Conservation (phyloP, 2,888 invertebrate species). For the Shargacucullia verbasci region DNA sequence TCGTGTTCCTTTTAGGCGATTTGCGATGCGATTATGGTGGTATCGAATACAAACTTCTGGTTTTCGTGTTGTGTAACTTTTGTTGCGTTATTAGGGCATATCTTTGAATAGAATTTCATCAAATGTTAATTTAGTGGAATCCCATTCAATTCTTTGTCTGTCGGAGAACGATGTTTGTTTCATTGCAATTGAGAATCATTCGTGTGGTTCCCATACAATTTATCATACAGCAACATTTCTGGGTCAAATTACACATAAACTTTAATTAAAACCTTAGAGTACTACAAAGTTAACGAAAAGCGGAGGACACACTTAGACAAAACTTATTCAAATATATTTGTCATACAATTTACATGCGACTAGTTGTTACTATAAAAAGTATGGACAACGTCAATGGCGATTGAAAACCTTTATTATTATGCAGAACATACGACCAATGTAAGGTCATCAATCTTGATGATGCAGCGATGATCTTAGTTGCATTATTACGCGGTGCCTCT, state of each 20-base stretch:
- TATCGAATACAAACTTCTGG: slow-evolving; percentile 26
- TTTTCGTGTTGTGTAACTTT: slow-evolving; percentile 3
- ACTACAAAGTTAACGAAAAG: slow-evolving; percentile 27
- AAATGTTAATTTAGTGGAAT: too few relatives aligned
- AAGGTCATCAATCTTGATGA: slow-evolving; percentile 52
- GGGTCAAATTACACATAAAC: slow-evolving; percentile 31
- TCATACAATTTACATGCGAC: slow-evolving; percentile 36
- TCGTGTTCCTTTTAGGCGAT: slow-evolving; percentile 15
- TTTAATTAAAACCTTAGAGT: slow-evolving; percentile 50
- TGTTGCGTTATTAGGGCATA: slow-evolving; percentile 1
- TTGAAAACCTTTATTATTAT: slow-evolving; percentile 43
- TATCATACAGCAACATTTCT: slow-evolving; percentile 40
- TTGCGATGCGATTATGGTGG: slow-evolving; percentile 7
- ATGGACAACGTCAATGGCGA: slow-evolving; percentile 26
- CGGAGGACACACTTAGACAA: slow-evolving; percentile 35
- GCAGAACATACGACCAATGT: slow-evolving; percentile 22
- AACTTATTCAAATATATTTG: slow-evolving; percentile 34
- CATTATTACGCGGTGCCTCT: slow-evolving; percentile 40
- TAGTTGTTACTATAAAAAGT: slow-evolving; percentile 36
- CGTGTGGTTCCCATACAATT: slow-evolving; percentile 49
- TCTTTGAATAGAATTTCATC: slow-evolving; percentile 12
- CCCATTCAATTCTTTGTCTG: slow-evolving; percentile 40
- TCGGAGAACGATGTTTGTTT: slow-evolving; percentile 31
- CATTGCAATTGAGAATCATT: slow-evolving; percentile 38
- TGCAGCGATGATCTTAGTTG: slow-evolving; percentile 39